phyloP scores from a whole-genome alignment of 2,113 vertebrate species.

The Cavia porcellus region DNA sequence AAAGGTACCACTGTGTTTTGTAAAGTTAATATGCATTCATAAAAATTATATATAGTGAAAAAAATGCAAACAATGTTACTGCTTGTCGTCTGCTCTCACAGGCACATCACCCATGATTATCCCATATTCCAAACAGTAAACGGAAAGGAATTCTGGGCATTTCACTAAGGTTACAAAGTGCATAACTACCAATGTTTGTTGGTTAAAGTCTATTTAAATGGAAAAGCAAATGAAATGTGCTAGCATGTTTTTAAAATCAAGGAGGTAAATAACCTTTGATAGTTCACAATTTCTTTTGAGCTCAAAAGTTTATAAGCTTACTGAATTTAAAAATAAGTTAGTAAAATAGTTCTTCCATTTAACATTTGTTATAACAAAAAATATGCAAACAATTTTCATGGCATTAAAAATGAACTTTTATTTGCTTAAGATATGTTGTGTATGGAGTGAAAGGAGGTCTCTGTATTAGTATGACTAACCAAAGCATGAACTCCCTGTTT shows the following conservation, averaged over 20 bases:
- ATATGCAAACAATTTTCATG: background rate
- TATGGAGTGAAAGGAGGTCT: background rate
- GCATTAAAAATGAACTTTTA: background rate
- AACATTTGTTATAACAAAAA: slow-evolving; percentile 3
- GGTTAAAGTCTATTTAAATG: background rate
- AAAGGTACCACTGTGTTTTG: background rate
- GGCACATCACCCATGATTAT: background rate
- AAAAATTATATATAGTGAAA: background rate
- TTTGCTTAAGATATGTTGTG: background rate
- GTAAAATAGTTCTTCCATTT: background rate
- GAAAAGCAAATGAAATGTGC: background rate
- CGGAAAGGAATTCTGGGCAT: background rate
- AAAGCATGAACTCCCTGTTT: background rate
- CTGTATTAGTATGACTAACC: background rate
- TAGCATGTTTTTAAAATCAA: background rate
- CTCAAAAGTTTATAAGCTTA: slow-evolving; percentile 1
- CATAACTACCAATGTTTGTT: background rate
- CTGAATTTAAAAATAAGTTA: background rate
- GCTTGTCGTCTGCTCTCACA: background rate
- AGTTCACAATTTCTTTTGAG: background rate
- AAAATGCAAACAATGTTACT: background rate
- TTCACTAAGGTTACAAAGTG: background rate
- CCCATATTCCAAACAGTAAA: background rate
- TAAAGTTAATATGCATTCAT: background rate
- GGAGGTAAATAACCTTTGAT: background rate